These are phyloP conservation scores for Drosophila subsilvestris DNA, from an alignment of 2,888 invertebrate genomes.

Conservation along the genomic window DNA sequence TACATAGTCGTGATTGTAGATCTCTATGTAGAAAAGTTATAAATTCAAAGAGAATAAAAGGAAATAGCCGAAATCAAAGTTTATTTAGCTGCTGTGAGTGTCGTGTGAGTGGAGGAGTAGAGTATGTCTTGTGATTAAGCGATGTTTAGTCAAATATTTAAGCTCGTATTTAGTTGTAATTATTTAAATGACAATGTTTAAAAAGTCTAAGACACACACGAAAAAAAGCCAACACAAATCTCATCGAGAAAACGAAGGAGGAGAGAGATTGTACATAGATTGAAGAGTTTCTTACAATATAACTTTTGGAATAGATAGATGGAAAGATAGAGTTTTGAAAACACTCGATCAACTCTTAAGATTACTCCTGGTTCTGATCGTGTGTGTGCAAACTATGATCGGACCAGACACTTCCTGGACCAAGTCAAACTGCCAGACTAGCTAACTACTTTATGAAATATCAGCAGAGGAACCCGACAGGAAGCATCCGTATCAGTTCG, in stretches of 20 bases:
- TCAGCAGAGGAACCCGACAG: slow-evolving; percentile 27
- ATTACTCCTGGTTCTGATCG: slow-evolving; percentile 38
- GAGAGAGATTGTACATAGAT: background rate
- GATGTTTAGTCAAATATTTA: slow-evolving; percentile 58
- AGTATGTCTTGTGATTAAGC: slow-evolving; percentile 62
- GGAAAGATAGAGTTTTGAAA: slow-evolving; percentile 13
- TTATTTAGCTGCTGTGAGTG: slow-evolving; percentile 43
- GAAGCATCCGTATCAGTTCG: slow-evolving; percentile 30
- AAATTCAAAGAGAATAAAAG: slow-evolving; percentile 45
- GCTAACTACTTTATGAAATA: slow-evolving; percentile 40
- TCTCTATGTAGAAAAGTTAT: slow-evolving; percentile 34
- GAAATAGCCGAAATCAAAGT: slow-evolving; percentile 42
- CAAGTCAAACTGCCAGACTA: slow-evolving; percentile 21
- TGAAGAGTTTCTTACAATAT: slow-evolving; percentile 21
- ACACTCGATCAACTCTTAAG: slow-evolving; percentile 50
- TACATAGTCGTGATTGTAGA: slow-evolving; percentile 24
- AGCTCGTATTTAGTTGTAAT: slow-evolving; percentile 50
- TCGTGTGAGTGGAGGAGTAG: slow-evolving; percentile 46
- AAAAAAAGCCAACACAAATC: slow-evolving; percentile 53
- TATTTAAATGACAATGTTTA: slow-evolving; percentile 64
- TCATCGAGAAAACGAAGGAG: slow-evolving; percentile 19
- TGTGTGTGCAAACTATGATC: slow-evolving; percentile 73
- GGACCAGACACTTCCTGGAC: slow-evolving; percentile 52
- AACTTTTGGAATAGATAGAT: background rate
- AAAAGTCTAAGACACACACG: slow-evolving; percentile 77